phyloP scores from a whole-genome alignment of 2,113 vertebrate genomes.

The Guaruba guarouba region DNA sequence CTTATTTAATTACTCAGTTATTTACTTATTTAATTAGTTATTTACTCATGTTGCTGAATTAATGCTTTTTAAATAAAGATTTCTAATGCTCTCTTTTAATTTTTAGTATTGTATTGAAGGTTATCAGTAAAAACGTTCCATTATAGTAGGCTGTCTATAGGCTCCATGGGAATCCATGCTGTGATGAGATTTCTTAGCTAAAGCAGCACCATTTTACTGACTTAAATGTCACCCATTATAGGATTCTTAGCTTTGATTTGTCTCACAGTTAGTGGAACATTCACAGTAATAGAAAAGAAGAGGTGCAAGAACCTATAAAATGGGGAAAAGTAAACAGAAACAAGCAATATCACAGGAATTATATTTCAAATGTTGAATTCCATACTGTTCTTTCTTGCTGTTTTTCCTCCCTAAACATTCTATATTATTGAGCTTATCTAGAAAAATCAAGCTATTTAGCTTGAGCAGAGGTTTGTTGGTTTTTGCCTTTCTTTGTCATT shows the following conservation, averaged over 20 bases:
- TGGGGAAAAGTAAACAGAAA: not conserved
- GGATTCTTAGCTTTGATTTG: not conserved
- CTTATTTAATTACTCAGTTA: not conserved
- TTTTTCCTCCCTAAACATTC: not conserved
- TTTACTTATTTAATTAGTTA: not conserved
- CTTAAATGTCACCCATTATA: not conserved
- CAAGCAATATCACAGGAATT: not conserved
- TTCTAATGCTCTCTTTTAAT: not conserved
- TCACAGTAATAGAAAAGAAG: not conserved
- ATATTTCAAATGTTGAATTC: not conserved
- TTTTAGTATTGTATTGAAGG: not conserved
- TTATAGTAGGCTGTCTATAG: not conserved
- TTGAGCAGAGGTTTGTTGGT: not conserved
- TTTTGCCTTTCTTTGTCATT: not conserved
- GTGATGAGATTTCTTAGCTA: not conserved
- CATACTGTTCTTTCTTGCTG: not conserved
- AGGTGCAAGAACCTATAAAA: not conserved
- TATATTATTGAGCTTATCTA: not conserved
- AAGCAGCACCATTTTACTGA: not conserved
- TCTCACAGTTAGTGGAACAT: not conserved
- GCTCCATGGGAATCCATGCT: accelerated
- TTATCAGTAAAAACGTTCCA: not conserved
- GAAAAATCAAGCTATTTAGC: not conserved
- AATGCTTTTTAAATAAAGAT: not conserved
- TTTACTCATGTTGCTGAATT: not conserved